Percentiles rank a stretch among this genome's conserved stretches.
phyloP scores from a whole-genome alignment of 1,140 invertebrate genomes.

The Anastrepha obliqua region DNA sequence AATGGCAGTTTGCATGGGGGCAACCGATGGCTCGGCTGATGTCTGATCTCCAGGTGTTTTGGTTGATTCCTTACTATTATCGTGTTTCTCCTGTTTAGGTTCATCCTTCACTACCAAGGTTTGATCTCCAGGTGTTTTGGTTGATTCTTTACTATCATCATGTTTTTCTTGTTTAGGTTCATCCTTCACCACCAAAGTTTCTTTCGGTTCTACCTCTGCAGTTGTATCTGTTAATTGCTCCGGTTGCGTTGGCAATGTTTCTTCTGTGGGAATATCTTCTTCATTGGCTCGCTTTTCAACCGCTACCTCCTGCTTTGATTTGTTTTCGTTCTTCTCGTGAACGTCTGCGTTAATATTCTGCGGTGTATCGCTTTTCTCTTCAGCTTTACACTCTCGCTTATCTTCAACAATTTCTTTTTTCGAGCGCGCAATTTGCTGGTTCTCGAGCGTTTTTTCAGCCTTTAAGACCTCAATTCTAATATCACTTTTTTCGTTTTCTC shows the following conservation, averaged over 20 bases:
- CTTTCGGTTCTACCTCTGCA: too few species aligned
- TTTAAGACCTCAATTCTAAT: not conserved
- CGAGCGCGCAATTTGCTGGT: conserved; percentile 32
- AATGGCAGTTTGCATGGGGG: conserved; percentile 52
- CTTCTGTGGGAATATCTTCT: not conserved
- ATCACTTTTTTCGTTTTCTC: not conserved
- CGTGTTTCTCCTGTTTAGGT: not conserved
- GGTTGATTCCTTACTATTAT: not conserved
- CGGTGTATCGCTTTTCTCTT: not conserved
- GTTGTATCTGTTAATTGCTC: too few species aligned
- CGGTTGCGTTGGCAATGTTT: not conserved
- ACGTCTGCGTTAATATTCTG: not conserved
- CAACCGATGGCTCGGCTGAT: not conserved
- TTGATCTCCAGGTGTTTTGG: not conserved
- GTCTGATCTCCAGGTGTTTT: not conserved
- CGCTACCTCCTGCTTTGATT: too few species aligned
- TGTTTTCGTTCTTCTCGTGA: too few species aligned
- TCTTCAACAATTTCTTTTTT: conserved; percentile 28
- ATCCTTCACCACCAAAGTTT: not conserved
- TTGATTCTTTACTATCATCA: not conserved
- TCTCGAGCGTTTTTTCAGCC: conserved; percentile 20
- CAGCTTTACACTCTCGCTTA: not conserved
- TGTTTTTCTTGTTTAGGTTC: not conserved
- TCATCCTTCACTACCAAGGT: not conserved
- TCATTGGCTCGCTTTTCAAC: not conserved